These are phyloP conservation scores for Porites evermanni DNA, from an alignment of 92 coral and sea anemone genomes.

Conservation along the genomic window DNA sequence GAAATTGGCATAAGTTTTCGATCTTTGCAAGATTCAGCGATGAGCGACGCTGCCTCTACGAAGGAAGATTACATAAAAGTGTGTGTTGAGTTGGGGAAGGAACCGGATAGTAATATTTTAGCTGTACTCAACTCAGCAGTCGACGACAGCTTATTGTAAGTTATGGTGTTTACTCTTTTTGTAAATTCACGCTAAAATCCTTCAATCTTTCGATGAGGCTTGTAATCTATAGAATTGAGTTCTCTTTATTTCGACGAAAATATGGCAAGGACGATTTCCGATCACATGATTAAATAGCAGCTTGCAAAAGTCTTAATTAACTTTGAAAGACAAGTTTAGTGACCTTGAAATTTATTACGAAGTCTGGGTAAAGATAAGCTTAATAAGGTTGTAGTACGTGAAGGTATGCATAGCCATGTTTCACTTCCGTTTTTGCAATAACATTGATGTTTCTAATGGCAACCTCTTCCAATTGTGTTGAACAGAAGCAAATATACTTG, in stretches of 20 bases:
- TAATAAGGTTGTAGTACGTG: neutral
- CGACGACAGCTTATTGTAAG: constrained; percentile 90
- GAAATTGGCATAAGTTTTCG: neutral
- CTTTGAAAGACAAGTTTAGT: too few species aligned
- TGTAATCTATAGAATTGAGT: too few species aligned
- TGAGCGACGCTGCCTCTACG: constrained; percentile 91
- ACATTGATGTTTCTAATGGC: constrained; percentile 27
- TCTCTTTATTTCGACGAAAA: too few species aligned
- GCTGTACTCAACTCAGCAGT: constrained; percentile 84
- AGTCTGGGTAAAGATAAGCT: neutral
- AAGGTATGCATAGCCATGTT: neutral
- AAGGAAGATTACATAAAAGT: constrained; percentile 82
- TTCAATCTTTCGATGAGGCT: too few species aligned
- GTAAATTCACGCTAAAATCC: too few species aligned
- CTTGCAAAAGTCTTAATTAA: too few species aligned
- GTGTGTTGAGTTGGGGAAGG: constrained; percentile 77
- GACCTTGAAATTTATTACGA: too few species aligned
- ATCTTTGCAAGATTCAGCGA: constrained; percentile 9
- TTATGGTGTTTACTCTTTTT: neutral
- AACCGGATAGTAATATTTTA: constrained; percentile 81
- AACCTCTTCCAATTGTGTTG: neutral
- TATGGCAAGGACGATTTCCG: neutral
- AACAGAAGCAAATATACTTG: neutral
- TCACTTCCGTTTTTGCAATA: neutral
- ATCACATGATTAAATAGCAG: too few species aligned